Base-by-base conservation (phyloP, 1,140 invertebrate species). In the Drosophila santomea region DNA sequence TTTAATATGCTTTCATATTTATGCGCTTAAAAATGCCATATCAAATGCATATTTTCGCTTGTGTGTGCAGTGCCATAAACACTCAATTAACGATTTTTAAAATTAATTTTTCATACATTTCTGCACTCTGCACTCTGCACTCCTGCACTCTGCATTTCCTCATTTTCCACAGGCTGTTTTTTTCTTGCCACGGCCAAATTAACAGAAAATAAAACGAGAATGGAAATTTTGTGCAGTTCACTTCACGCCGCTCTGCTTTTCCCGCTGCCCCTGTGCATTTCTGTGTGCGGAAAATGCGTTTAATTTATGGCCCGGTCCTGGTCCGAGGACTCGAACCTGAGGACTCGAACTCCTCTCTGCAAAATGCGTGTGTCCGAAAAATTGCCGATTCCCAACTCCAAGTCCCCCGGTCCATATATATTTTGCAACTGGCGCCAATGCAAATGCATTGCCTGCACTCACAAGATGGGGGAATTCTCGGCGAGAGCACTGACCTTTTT, bases 41-140 rank as follows among this genome's bases (percentile, higher is more conserved):
- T 59, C 47, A 45, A 54, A 58, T 78, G 60, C 41, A 36, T 39
- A 59, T 66, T 66, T 50, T 15, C 48, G 48, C 72, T 44, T 77
- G 63, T 56, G 32, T 41, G 59, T 66, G 28, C 43, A 50, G 44
- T 17, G 79, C 75, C 80, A 91, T 91, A 91, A 91, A 91, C 90
- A 91, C 90, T 91, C 90, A 91, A 91, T 91, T 91, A 91, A 91
- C 85, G 90, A 91, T 90, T 91, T 71, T 91, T 72, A 79, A 84
- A 90, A 90, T 91, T 91, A 91, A 91, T 91, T 91, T 91, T 91
- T 90, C 88, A 91, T 89, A 84, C 66, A 74, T 84, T 84, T 64
- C 51, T 60, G 62, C 52, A 43, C 55, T 38, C 52, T 52, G 76
- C 79, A 83, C n/a, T n/a, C n/a, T n/a, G n/a, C n/a, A n/a, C n/a